Percentiles rank a stretch among this genome's conserved stretches.
phyloP scores from a whole-genome alignment of 1,140 invertebrate genomes.

The Aleiodes sp. region DNA sequence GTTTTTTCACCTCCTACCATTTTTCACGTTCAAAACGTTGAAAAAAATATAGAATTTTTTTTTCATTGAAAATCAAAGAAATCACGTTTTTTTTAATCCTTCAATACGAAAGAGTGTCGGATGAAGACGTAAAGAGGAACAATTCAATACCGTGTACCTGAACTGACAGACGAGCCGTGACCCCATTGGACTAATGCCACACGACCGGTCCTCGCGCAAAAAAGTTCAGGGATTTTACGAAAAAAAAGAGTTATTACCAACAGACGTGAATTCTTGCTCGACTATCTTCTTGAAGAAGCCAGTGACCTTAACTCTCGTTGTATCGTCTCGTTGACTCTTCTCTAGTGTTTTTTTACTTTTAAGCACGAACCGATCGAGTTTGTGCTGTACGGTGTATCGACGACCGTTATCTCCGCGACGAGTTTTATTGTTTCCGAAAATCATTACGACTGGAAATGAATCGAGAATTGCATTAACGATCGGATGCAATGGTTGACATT shows the following conservation, averaged over 20 bases:
- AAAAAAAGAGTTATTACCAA: conserved; percentile 46
- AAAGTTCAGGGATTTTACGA: background rate
- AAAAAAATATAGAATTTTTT: too few relatives aligned
- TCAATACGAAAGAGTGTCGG: background rate
- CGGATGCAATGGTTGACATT: background rate
- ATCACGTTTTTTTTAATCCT: background rate
- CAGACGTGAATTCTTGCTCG: conserved; percentile 47
- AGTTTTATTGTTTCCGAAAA: background rate
- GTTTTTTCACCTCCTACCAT: background rate
- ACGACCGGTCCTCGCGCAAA: conserved; percentile 32
- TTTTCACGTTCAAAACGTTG: background rate
- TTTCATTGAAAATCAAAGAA: too few relatives aligned
- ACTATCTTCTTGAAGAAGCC: conserved; percentile 36
- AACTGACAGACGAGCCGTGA: conserved; percentile 13
- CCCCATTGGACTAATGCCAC: conserved; percentile 37
- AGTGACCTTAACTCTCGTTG: conserved; percentile 43
- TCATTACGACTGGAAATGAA: background rate
- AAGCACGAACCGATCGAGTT: conserved; percentile 5
- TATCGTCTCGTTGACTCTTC: background rate
- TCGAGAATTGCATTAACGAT: background rate
- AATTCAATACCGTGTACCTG: background rate
- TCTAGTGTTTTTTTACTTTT: background rate
- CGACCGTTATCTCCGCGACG: background rate
- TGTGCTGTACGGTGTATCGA: conserved; percentile 7
- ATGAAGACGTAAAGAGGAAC: background rate